Evolutionary conservation across 2,113 vertebrate genomes (phyloP).

Genomic region (Rynchops niger): DNA sequence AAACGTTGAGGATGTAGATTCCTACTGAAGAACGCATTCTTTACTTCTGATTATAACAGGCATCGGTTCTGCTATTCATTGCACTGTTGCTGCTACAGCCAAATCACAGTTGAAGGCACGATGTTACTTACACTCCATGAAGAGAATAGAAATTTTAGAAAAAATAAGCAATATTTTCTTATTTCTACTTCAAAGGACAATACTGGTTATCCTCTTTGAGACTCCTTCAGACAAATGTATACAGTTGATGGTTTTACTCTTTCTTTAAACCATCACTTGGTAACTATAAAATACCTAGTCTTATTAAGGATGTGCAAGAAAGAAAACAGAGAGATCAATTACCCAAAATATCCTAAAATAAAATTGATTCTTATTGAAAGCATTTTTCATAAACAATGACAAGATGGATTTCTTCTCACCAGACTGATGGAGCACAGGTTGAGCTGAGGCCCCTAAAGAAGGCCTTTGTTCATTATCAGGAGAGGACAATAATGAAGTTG

Average conservation of each 20-base stretch:
- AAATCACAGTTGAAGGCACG: not conserved
- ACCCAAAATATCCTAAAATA: not conserved
- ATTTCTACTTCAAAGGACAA: not conserved
- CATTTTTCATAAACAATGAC: not conserved
- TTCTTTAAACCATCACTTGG: not conserved
- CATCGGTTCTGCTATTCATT: not conserved
- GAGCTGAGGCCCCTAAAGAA: constrained; percentile 66
- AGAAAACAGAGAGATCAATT: not conserved
- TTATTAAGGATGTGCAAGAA: not conserved
- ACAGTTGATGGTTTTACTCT: not conserved
- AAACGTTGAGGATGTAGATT: not conserved
- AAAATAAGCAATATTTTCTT: not conserved
- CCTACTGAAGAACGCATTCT: not conserved
- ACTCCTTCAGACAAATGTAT: not conserved
- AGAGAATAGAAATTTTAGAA: not conserved
- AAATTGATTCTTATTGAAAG: not conserved
- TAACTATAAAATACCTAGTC: not conserved
- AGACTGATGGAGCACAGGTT: constrained; percentile 71
- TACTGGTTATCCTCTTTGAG: not conserved
- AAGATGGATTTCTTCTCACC: constrained; percentile 72
- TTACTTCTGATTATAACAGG: not conserved
- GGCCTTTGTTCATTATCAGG: constrained; percentile 82
- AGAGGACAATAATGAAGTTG: constrained; percentile 79
- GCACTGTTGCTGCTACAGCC: constrained; percentile 33
- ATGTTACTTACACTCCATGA: not conserved